Base-by-base conservation (phyloP, 2,888 invertebrate species). In the Synergus itoensis region DNA sequence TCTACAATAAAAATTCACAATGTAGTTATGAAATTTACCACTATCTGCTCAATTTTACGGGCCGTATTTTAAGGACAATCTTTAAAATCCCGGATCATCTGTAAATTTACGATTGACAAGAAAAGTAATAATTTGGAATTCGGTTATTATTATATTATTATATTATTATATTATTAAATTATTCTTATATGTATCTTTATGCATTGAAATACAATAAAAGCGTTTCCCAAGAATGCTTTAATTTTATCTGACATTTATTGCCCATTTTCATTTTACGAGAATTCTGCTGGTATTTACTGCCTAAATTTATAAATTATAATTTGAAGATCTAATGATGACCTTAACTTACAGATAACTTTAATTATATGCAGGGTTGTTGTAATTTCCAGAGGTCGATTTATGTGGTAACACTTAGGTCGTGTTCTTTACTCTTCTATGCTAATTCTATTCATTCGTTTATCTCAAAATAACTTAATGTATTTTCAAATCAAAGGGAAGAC, bases 321-420 rank as follows among this genome's bases (percentile, higher is more conserved):
- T 36, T 36, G 36, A 36, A 7, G 57, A 57, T 18, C 57, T 57
- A 18, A 57, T 18, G 57, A 57, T 57, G 57, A 57, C 57, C 57
- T 57, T 18, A 57, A 57, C 16, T 57, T 57, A 8, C 1, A 3
- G n/a, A 57, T 57, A 57, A 57, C 9, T 57, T 18, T 57, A 57
- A 57, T 57, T 57, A 18, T 57, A 57, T 57, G 57, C 57, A 57
- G 57, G 57, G 8, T 57, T 57, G 57, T 57, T 57, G 57, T 57
- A 57, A 57, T 16, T 57, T 4, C 57, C 57, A 57, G 57, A 57
- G 9, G 57, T 18, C 57, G 57, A 57, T 57, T 57, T 57, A 57
- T 57, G 57, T 57, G 57, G 57, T n/a, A 57, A 57, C n/a, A 18
- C 57, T 53, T 2, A 57, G 57, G 18, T 57, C 57, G 57, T 57